Conservation (phyloP, 2,888 invertebrate genomes). For the Pterostichus madidus region DNA sequence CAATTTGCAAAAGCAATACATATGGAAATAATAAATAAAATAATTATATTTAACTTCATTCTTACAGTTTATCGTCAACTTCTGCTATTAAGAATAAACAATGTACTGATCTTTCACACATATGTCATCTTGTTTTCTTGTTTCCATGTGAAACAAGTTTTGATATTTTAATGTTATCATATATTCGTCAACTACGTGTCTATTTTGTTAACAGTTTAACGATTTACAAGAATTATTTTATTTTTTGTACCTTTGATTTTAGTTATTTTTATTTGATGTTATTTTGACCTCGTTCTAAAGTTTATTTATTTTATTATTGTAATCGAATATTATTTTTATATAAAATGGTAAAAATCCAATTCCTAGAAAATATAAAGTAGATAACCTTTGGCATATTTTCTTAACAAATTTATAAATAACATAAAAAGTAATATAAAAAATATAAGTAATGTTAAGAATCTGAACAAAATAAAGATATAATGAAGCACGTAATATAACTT, state of each 20-base stretch:
- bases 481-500: too few relatives aligned
- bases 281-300: too few relatives aligned
- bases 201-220: too few relatives aligned
- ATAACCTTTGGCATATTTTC: background rate
- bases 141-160: background rate
- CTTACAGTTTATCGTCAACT: background rate
- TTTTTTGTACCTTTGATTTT: too few relatives aligned
- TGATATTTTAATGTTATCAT: too few relatives aligned
- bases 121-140: background rate
- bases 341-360: background rate
- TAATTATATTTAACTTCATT: slow-evolving; percentile 34
- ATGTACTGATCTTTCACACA: background rate
- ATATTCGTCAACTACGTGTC: too few relatives aligned
- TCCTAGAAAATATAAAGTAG: background rate
- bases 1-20: slow-evolving; percentile 17
- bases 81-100: slow-evolving; percentile 7
- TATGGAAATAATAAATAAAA: background rate
- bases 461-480: too few relatives aligned
- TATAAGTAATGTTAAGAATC: too few relatives aligned
- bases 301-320: too few relatives aligned
- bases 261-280: too few relatives aligned
- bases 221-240: too few relatives aligned
- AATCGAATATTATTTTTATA: too few relatives aligned
- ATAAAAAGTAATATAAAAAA: background rate
- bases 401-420: background rate